Base-by-base conservation (phyloP, 53 echinoderm and acorn worm genomes). In the Zoroaster sp. region DNA sequence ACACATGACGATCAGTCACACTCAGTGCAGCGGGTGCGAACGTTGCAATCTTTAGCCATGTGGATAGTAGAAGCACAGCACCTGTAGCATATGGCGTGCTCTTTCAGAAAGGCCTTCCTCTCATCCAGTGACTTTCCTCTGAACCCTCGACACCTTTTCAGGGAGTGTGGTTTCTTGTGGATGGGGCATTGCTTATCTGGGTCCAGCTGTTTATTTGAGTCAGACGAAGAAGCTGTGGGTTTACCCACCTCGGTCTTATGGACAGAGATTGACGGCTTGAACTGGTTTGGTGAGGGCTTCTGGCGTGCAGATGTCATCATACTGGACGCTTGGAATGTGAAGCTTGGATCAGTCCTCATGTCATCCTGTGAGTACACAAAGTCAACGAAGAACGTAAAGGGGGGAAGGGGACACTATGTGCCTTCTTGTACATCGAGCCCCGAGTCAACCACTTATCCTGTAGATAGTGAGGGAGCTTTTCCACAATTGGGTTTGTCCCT, bases 401-500 rank as follows among this genome's bases (percentile, higher is more conserved):
- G 0, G 91, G 87, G 40, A 91, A 91, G 0, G 89, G 31, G 0
- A 75, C 85, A n/a, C 46, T 21, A 37, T 83, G 70, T 0, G 47
- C 44, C 13, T 83, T 40, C 42, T 92, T 92, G 40, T 89, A 92
- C 63, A 30, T 66, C 23, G 86, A 46, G 30, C 92, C 92, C 70
- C 39, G 82, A 14, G 85, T 20, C 70, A 75, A 0, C 89, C 92
- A 92, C 44, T 79, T 92, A 4, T 92, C 92, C 35, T 92, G 92
- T 5, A 92, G 53, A 54, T 65, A 37, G 7, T 66, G 69, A 17
- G 92, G 85, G 4, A 89, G 70, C 30, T 92, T 92, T 46, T 88
- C 52, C 0, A 76, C 92, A 11, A 92, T 75, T 0, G 35, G 89
- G 1, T 71, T 92, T 33, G 69, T 40, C 1, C 92, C 92, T 40